Conservation (phyloP, 2,797 vertebrate species). For the Chaetodon trifasciatus region DNA sequence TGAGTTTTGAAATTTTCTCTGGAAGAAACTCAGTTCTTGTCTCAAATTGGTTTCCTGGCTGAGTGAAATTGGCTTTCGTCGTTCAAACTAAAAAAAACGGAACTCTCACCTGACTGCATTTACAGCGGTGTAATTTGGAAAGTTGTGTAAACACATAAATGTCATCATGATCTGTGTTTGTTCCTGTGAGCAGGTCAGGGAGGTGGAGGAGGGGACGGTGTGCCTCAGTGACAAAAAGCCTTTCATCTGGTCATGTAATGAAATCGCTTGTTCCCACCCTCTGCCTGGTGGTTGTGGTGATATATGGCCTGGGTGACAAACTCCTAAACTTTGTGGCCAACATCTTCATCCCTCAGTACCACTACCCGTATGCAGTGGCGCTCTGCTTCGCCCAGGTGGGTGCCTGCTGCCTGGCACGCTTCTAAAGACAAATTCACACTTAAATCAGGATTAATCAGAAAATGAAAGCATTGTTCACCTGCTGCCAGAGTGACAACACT, state of each 20-base stretch:
- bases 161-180: background rate
- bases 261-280: conserved; percentile 63
- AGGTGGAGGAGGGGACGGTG: conserved; percentile 55
- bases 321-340: conserved; percentile 81
- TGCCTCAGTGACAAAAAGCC: conserved; percentile 29
- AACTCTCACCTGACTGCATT: background rate
- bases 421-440: background rate
- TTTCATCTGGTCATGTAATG: conserved; percentile 45
- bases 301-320: conserved; percentile 77
- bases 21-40: background rate
- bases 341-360: conserved; percentile 87
- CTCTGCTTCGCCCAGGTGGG: conserved; percentile 85
- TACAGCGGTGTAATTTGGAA: background rate
- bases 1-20: background rate
- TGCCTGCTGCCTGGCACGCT: background rate
- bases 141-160: background rate
- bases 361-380: conserved; percentile 79
- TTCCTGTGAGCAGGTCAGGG: conserved; percentile 50
- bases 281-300: conserved; percentile 61
- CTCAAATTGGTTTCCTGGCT: background rate
- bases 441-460: background rate
- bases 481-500: background rate
- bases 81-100: background rate
- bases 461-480: background rate
- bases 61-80: background rate